phyloP scores from a whole-genome alignment of 2,113 vertebrate genomes.

The Carassius carassius region DNA sequence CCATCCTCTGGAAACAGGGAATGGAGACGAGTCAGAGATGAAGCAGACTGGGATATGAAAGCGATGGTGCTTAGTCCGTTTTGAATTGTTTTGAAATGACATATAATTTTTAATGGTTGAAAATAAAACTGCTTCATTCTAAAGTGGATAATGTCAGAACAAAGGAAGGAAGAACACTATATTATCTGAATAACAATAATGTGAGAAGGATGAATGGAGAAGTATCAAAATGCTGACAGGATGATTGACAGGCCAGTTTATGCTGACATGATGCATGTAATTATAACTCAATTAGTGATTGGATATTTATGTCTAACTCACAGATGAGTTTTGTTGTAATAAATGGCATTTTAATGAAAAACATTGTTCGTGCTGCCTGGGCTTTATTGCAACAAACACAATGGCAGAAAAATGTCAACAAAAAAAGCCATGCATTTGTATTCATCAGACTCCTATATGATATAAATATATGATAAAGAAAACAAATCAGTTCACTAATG shows the following conservation, averaged over 20 bases:
- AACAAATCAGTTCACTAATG: slow-evolving; percentile 6
- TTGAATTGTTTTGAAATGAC: neutral
- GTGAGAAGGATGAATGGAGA: neutral
- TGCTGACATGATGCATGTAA: neutral
- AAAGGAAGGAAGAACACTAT: neutral
- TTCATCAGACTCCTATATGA: neutral
- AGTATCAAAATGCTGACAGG: neutral
- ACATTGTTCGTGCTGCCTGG: neutral
- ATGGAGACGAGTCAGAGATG: neutral
- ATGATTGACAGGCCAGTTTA: slow-evolving; percentile 1
- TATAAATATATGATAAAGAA: neutral
- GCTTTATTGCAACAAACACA: neutral
- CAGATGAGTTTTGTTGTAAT: neutral
- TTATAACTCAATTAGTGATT: neutral
- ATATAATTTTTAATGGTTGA: neutral
- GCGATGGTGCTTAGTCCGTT: neutral
- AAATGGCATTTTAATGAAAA: neutral
- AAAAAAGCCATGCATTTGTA: neutral
- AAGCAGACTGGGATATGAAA: neutral
- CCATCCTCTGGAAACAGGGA: neutral
- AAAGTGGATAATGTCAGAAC: neutral
- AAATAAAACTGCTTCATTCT: neutral
- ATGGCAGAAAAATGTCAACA: slow-evolving; percentile 1
- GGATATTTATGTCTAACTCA: neutral
- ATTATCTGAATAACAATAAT: neutral